Evolutionary conservation across 2,797 vertebrate species (phyloP).

Genomic region (Falco rusticolus): DNA sequence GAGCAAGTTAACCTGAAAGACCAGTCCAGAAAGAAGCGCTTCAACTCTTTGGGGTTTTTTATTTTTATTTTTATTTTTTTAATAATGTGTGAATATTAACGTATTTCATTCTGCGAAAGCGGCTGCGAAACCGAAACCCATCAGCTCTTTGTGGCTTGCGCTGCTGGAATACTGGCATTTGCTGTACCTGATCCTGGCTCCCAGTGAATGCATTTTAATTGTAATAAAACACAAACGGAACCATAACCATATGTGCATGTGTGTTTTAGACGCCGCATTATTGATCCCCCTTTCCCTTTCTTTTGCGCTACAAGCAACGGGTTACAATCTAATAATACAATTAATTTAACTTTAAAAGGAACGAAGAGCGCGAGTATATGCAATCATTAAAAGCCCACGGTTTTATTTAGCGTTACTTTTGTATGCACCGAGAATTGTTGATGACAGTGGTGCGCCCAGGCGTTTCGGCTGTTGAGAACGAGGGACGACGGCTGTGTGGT

Average conservation of each 20-base stretch:
- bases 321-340: neutral
- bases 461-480: neutral
- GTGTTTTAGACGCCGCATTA: conserved; percentile 17
- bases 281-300: neutral
- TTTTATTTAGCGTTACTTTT: neutral
- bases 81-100: conserved; percentile 71
- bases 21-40: conserved; percentile 82
- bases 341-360: neutral
- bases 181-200: neutral
- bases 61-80: conserved; percentile 76
- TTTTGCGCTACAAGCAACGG: neutral
- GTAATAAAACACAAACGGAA: conserved; percentile 45
- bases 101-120: neutral
- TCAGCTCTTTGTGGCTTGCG: neutral
- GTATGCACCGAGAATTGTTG: neutral
- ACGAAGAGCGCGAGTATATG: neutral
- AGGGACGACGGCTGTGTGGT: neutral
- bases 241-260: neutral
- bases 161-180: neutral
- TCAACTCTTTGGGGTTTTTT: conserved; percentile 78
- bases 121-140: neutral
- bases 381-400: neutral
- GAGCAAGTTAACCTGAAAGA: conserved; percentile 88
- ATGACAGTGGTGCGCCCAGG: neutral
- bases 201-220: conserved; percentile 17